Evolutionary conservation across 2,113 vertebrate species (phyloP), one percentile per base, ranked within the genome.

Genomic region (Calonectris borealis): DNA sequence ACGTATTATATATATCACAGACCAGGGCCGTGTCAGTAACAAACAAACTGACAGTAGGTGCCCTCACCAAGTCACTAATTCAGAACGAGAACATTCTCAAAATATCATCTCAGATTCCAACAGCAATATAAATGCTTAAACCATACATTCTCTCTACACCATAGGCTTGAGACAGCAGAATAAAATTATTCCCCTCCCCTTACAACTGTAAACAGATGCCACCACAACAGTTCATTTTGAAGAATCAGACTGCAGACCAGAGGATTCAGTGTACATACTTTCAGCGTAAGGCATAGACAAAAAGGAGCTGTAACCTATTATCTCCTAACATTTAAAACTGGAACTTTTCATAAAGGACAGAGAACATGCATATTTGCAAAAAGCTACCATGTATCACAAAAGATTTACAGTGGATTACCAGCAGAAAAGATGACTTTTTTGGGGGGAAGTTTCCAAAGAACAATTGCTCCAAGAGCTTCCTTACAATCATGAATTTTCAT

Each of bases 401-500:
- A 77, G 86, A 72, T 64, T 75, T 90, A 75, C 55, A 51, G 46
- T 18, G 78, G 61, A 72, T 57, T 32, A 4, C 34, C 29, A 66
- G 48, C 32, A 87, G 36, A 64, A 87, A 57, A 73, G n/a, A 36
- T 0, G 1, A 27, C 16, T 62, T 60, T 66, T 62, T 42, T 18
- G 31, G 24, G 22, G 24, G 6, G n/a, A 48, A 38, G 58, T 90
- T 94, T 86, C 58, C 69, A 38, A 88, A 91, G 42, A 51, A 44
- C 51, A 88, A 75, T 54, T 64, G 85, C 64, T 75, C 62, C 18
- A 77, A 83, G 32, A 77, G 84, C 91, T 97, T 97, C 94, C 94
- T 96, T 96, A 96, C 92, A 92, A 86, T 91, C 97, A 94, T 96
- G 94, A 96, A 96, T 96, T 97, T 97, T 97, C 91, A 96, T 92